Percentiles rank a stretch among this genome's conserved stretches.
Evolutionary conservation across 2,888 invertebrate genomes (phyloP).

Genomic region (Harmothoe impar): DNA sequence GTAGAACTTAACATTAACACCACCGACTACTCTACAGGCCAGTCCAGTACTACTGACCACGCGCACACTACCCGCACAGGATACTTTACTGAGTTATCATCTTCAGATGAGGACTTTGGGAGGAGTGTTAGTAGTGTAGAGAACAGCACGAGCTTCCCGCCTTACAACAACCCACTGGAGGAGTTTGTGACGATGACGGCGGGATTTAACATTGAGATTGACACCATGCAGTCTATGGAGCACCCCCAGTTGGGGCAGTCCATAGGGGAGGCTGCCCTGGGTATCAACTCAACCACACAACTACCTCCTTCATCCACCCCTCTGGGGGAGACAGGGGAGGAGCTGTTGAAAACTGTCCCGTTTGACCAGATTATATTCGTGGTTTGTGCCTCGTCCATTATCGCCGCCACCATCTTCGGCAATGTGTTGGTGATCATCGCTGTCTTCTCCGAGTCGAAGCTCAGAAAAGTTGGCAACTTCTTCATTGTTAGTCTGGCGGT

Average conservation of each 20-base stretch:
- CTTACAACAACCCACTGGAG: not conserved
- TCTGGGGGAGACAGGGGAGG: not conserved
- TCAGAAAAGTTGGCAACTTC: conserved; percentile 85
- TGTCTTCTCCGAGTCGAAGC: conserved; percentile 83
- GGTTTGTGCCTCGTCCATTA: conserved; percentile 76
- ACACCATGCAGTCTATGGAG: conserved; percentile 6
- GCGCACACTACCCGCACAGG: no score
- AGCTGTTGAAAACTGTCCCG: conserved; percentile 15
- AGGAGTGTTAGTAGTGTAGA: not conserved
- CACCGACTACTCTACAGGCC: no score
- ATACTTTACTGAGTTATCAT: no score
- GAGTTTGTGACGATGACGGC: conserved; percentile 29
- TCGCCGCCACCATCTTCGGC: conserved; percentile 83
- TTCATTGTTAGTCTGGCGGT: conserved; percentile 84
- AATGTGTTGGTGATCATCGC: conserved; percentile 84
- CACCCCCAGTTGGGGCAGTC: conserved; percentile 28
- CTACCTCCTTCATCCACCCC: not conserved
- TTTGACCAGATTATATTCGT: conserved; percentile 56
- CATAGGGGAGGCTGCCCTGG: not conserved
- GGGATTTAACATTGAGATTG: conserved; percentile 38
- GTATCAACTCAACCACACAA: not conserved
- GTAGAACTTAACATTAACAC: no score
- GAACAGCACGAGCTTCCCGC: not conserved
- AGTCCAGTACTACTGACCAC: no score
- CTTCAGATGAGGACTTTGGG: not conserved